Percentiles rank a stretch among this genome's conserved stretches.
phyloP scores from a whole-genome alignment of 2,113 vertebrate genomes.

The Ictalurus furcatus region DNA sequence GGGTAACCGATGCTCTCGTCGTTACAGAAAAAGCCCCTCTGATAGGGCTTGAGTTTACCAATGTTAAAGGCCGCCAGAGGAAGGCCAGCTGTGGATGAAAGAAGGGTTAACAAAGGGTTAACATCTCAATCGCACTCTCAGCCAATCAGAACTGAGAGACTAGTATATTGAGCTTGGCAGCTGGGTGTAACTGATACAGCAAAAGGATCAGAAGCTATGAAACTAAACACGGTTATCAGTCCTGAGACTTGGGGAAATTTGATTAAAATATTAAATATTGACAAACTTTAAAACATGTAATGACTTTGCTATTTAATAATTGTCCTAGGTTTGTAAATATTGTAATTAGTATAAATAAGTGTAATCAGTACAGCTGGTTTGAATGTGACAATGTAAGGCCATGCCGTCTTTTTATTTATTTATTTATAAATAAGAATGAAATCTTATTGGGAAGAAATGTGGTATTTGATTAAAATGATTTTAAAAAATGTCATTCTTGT shows the following conservation, averaged over 20 bases:
- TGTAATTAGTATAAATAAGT: too few relatives aligned
- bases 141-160: slow-evolving; percentile 11
- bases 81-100: slow-evolving; percentile 90
- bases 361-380: neutral
- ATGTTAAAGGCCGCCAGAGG: slow-evolving; percentile 96
- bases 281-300: neutral
- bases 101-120: slow-evolving; percentile 78
- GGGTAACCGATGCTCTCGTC: slow-evolving; percentile 97
- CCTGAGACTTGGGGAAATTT: neutral
- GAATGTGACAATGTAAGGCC: neutral
- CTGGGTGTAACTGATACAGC: neutral
- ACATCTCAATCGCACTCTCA: slow-evolving; percentile 22
- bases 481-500: too few relatives aligned
- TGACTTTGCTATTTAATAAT: neutral
- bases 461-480: neutral
- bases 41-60: slow-evolving; percentile 93
- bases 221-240: neutral
- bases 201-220: neutral
- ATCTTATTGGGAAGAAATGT: neutral
- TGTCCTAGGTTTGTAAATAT: neutral
- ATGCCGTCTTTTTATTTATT: neutral
- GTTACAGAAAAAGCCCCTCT: slow-evolving; percentile 99
- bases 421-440: neutral
- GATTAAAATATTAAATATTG: neutral
- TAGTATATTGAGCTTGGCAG: neutral